phyloP scores from a whole-genome alignment of 1,140 invertebrate genomes.

The Ptiloglossa arizonensis region DNA sequence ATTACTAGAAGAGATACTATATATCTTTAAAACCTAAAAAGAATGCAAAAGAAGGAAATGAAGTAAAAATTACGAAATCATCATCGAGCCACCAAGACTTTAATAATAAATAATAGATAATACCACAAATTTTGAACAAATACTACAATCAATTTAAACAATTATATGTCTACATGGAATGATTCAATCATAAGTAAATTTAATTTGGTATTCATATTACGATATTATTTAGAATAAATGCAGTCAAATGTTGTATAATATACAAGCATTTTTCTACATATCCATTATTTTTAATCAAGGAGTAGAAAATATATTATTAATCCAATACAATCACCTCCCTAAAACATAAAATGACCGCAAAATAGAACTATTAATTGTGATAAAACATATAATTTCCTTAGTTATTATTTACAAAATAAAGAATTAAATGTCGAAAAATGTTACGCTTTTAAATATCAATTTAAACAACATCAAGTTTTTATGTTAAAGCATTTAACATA shows the following conservation, averaged over 20 bases:
- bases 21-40: too few relatives aligned
- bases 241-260: conserved; percentile 30
- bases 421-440: not conserved
- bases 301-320: conserved; percentile 54
- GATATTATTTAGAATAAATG: conserved; percentile 39
- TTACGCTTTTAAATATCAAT: too few relatives aligned
- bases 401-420: conserved; percentile 3
- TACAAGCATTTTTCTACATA: conserved; percentile 47
- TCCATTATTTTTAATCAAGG: conserved; percentile 53
- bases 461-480: not conserved
- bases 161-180: conserved; percentile 28
- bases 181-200: conserved; percentile 13
- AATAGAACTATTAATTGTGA: conserved; percentile 32
- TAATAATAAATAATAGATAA: conserved; percentile 40
- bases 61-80: not conserved
- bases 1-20: not conserved
- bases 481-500: conserved; percentile 10
- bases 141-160: not conserved
- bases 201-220: conserved; percentile 20
- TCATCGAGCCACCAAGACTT: conserved; percentile 19
- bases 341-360: conserved; percentile 71
- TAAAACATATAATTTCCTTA: too few relatives aligned
- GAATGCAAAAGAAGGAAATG: not conserved
- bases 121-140: conserved; percentile 4
- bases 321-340: conserved; percentile 70